Evolutionary conservation across 2,113 vertebrate species (phyloP).

Genomic region (Triplophysa rosa): DNA sequence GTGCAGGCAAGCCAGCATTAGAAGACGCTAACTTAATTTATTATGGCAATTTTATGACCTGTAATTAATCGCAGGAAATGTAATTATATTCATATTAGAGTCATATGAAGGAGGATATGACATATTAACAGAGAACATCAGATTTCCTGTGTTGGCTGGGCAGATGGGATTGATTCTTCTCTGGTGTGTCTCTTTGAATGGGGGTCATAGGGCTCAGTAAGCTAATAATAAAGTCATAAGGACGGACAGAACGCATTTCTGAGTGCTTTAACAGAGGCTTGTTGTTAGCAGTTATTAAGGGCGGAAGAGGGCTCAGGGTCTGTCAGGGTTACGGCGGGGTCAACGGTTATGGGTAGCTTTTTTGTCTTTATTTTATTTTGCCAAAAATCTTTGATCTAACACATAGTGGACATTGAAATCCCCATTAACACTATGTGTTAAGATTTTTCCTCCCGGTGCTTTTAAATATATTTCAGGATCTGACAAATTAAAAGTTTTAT

Average conservation of each 20-base stretch:
- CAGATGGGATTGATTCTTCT: slow-evolving; percentile 47
- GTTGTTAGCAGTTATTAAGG: slow-evolving; percentile 49
- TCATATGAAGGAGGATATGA: slow-evolving; percentile 48
- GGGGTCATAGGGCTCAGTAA: slow-evolving; percentile 56
- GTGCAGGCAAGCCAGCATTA: not conserved
- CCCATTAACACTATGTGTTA: too few relatives aligned
- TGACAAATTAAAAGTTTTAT: not conserved
- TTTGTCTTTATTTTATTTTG: slow-evolving; percentile 9
- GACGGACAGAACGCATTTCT: slow-evolving; percentile 32
- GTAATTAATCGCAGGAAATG: slow-evolving; percentile 61
- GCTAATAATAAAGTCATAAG: slow-evolving; percentile 61
- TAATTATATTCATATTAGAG: slow-evolving; percentile 48
- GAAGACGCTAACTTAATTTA: not conserved
- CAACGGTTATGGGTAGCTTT: slow-evolving; percentile 19
- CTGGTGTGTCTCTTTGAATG: slow-evolving; percentile 14
- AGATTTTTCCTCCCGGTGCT: not conserved
- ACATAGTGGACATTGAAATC: not conserved
- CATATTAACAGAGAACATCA: slow-evolving; percentile 46
- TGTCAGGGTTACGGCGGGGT: slow-evolving; percentile 3
- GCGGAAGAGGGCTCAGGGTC: not conserved
- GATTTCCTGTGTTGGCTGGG: slow-evolving; percentile 57
- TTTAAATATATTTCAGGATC: not conserved
- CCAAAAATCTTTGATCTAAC: not conserved
- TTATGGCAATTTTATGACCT: slow-evolving; percentile 33
- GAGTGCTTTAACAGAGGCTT: slow-evolving; percentile 46